A percentile compares a stretch with the other conserved stretches of the same genome.
Conservation (phyloP, 1,140 invertebrate species). For the Zaprionus ghesquierei region DNA sequence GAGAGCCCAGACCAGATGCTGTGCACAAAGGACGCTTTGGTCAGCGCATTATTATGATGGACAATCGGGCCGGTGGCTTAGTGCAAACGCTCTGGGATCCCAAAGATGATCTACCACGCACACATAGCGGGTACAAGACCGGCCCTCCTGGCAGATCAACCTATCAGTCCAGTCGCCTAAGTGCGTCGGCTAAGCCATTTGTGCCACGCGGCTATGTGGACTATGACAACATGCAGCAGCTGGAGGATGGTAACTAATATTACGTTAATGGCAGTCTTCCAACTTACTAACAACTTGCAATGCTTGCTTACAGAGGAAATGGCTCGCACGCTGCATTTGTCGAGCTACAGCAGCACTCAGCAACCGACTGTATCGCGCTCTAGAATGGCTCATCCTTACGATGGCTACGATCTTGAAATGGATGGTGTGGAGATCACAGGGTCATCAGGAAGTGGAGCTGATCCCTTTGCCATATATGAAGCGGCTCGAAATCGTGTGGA, state of each 20-base stretch:
- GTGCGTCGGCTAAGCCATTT: slow-evolving; percentile 47
- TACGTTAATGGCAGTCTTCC: not conserved
- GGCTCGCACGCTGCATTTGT: slow-evolving; percentile 44
- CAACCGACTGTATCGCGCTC: slow-evolving; percentile 5
- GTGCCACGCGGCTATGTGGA: slow-evolving; percentile 74
- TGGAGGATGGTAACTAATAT: slow-evolving; percentile 70
- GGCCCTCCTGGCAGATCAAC: not conserved
- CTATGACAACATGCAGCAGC: slow-evolving; percentile 77
- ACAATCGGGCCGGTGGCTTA: slow-evolving; percentile 15
- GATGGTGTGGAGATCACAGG: slow-evolving; percentile 45
- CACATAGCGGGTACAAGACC: slow-evolving; percentile 14
- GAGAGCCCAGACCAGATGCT: slow-evolving; percentile 81
- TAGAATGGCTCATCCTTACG: slow-evolving; percentile 12
- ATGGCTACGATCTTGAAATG: slow-evolving; percentile 41
- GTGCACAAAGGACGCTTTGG: slow-evolving; percentile 32
- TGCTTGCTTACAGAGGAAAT: slow-evolving; percentile 58
- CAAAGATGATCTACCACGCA: slow-evolving; percentile 9
- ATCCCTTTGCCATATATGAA: slow-evolving; percentile 79
- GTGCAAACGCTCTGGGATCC: slow-evolving; percentile 35
- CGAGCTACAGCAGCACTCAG: slow-evolving; percentile 36
- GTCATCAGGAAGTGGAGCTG: slow-evolving; percentile 10
- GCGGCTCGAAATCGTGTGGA: slow-evolving; percentile 60
- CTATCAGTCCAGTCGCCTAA: slow-evolving; percentile 22
- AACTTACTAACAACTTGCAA: not conserved
- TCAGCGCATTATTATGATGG: slow-evolving; percentile 52